Percentiles rank a stretch among this genome's conserved stretches.
Evolutionary conservation across 1,140 invertebrate species (phyloP).

Genomic region (Ceratitis capitata): DNA sequence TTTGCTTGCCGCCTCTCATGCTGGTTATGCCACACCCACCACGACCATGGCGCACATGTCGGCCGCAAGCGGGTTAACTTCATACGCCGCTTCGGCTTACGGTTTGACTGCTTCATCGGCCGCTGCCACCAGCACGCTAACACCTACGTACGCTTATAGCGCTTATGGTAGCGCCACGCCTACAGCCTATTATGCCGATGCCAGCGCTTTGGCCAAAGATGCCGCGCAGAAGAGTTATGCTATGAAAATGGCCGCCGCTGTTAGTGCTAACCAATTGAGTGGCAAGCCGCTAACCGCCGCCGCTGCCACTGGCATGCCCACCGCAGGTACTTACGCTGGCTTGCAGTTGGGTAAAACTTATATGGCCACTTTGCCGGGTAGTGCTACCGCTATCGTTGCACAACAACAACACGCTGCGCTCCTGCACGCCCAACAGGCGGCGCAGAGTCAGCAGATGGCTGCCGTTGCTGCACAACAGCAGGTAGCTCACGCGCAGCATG

Average conservation of each 20-base stretch:
- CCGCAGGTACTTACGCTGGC: constrained; percentile 79
- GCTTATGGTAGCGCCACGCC: constrained; percentile 49
- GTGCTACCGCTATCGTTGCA: constrained; percentile 41
- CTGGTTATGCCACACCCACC: constrained; percentile 50
- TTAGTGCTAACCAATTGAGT: constrained; percentile 43
- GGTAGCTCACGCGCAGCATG: constrained; percentile 45
- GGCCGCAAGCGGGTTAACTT: constrained; percentile 33
- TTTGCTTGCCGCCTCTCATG: constrained; percentile 47
- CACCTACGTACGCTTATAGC: constrained; percentile 14
- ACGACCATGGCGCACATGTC: constrained; percentile 39
- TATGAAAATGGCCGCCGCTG: constrained; percentile 70
- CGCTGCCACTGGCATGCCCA: constrained; percentile 44
- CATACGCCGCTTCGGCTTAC: constrained; percentile 64
- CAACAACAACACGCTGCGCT: constrained; percentile 46
- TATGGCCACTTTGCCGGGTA: constrained; percentile 61
- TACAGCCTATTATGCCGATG: constrained; percentile 65
- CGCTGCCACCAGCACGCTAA: constrained; percentile 42
- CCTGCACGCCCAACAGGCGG: constrained; percentile 46
- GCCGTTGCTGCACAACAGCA: neutral
- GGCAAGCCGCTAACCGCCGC: constrained; percentile 50
- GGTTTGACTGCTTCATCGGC: constrained; percentile 54
- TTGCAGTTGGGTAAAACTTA: constrained; percentile 75
- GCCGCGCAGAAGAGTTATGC: constrained; percentile 81
- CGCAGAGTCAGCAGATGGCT: constrained; percentile 51
- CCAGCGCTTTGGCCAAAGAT: constrained; percentile 76